Evolutionary conservation across 2,797 vertebrate genomes (phyloP).

Genomic region (Cyclopterus lumpus): DNA sequence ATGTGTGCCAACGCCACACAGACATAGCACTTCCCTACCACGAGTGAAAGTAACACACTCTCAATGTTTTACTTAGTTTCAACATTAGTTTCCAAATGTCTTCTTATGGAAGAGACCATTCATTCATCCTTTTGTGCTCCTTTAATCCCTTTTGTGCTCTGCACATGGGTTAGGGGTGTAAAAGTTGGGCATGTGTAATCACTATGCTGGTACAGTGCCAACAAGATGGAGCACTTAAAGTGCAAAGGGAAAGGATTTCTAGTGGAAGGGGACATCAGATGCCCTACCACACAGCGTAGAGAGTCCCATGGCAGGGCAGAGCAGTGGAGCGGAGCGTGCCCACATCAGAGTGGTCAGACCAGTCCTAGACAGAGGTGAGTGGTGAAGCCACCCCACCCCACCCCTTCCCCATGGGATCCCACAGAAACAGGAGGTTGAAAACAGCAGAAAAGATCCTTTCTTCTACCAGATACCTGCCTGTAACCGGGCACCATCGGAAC

Average conservation of each 20-base stretch:
- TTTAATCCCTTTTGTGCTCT: slow-evolving; percentile 20
- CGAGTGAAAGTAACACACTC: not conserved
- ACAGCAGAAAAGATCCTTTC: slow-evolving; percentile 85
- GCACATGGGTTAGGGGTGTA: slow-evolving; percentile 31
- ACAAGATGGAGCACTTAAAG: slow-evolving; percentile 37
- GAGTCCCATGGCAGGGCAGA: slow-evolving; percentile 52
- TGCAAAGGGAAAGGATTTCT: slow-evolving; percentile 40
- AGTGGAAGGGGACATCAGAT: slow-evolving; percentile 66
- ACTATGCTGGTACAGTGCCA: slow-evolving; percentile 34
- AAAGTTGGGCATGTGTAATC: slow-evolving; percentile 24
- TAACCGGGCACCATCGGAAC: slow-evolving; percentile 80
- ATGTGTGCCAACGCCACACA: slow-evolving; percentile 8
- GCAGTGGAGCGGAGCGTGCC: slow-evolving; percentile 58
- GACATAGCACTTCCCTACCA: not conserved
- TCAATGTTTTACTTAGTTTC: not conserved
- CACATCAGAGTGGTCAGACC: slow-evolving; percentile 80
- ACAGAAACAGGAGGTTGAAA: slow-evolving; percentile 82
- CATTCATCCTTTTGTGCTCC: slow-evolving; percentile 28
- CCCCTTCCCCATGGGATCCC: slow-evolving; percentile 77
- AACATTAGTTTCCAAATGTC: slow-evolving; percentile 12
- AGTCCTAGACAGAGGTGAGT: slow-evolving; percentile 75
- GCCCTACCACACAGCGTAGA: slow-evolving; percentile 62
- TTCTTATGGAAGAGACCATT: slow-evolving; percentile 18
- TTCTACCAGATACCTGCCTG: slow-evolving; percentile 86
- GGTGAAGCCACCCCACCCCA: slow-evolving; percentile 72